A percentile compares a stretch with the other conserved stretches of the same genome.
These are phyloP conservation scores for Hydrozoanthus tunicans DNA, from an alignment of 64 coral and sea anemone species.

Conservation along the genomic window DNA sequence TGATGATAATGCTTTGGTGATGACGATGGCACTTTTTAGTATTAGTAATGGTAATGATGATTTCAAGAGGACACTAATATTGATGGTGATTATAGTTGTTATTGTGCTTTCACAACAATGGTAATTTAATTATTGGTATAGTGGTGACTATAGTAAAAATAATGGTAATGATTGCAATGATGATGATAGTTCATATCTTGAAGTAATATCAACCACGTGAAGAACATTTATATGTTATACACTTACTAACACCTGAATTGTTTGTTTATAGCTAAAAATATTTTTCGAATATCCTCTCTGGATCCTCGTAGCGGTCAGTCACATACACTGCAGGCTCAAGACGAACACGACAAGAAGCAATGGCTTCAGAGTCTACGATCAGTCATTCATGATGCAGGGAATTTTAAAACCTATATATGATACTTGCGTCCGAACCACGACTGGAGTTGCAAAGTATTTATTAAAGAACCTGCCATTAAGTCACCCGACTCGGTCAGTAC, in stretches of 20 bases:
- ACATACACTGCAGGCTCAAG: slow-evolving; percentile 80
- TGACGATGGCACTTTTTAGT: not conserved
- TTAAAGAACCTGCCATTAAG: not conserved
- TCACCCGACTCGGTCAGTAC: not conserved
- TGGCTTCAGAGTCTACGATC: slow-evolving; percentile 78
- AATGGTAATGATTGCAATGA: not conserved
- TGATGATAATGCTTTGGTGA: not conserved
- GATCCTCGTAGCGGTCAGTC: slow-evolving; percentile 75
- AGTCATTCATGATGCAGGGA: slow-evolving; percentile 60
- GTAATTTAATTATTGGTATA: not conserved
- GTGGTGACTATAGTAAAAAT: not conserved
- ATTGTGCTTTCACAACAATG: not conserved
- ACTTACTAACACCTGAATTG: not conserved
- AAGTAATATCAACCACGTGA: not conserved
- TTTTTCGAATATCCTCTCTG: slow-evolving; percentile 78
- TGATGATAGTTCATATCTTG: not conserved
- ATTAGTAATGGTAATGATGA: not conserved
- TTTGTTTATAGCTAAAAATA: slow-evolving; percentile 72
- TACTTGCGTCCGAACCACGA: not conserved
- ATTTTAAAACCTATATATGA: slow-evolving; percentile 84
- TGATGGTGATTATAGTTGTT: not conserved
- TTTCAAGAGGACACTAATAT: not conserved
- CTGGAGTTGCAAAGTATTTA: slow-evolving; percentile 7
- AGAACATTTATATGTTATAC: no score
- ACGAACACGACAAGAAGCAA: slow-evolving; percentile 86